Percentiles rank a stretch among this genome's conserved stretches.
Conservation (phyloP, 2,113 vertebrate species). For the Dicentrarchus labrax region DNA sequence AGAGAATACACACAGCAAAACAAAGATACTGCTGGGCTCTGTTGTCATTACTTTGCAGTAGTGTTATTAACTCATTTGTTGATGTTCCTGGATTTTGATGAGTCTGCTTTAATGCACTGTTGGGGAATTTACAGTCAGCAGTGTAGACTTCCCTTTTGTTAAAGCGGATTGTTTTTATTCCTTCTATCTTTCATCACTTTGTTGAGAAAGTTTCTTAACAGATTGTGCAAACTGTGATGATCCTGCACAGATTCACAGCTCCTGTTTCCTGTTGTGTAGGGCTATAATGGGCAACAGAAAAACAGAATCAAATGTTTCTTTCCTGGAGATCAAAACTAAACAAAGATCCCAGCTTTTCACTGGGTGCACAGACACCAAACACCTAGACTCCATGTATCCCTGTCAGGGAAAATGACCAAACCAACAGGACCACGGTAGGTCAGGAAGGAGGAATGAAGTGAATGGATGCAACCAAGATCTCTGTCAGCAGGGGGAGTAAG, state of each 20-base stretch:
- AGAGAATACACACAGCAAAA: too few species aligned
- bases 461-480: neutral
- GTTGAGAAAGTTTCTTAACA: constrained; percentile 11
- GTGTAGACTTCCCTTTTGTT: constrained; percentile 51
- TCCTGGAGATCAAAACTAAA: neutral
- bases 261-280: constrained; percentile 24
- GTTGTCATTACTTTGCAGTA: constrained; percentile 4
- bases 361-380: neutral
- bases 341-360: neutral
- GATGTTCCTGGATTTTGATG: constrained; percentile 21
- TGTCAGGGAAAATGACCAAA: neutral
- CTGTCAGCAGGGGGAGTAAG: constrained; percentile 23
- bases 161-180: constrained; percentile 1
- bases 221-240: constrained; percentile 17
- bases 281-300: neutral
- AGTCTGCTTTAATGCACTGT: constrained; percentile 15
- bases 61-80: constrained; percentile 13
- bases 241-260: constrained; percentile 8
- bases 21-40: neutral
- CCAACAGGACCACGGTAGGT: neutral
- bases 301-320: neutral
- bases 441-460: neutral
- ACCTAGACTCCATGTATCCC: neutral
- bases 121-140: constrained; percentile 31
- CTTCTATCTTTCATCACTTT: neutral